These are phyloP conservation scores for Tetramorium simillimum DNA, from an alignment of 1,140 invertebrate genomes.

Conservation along the genomic window DNA sequence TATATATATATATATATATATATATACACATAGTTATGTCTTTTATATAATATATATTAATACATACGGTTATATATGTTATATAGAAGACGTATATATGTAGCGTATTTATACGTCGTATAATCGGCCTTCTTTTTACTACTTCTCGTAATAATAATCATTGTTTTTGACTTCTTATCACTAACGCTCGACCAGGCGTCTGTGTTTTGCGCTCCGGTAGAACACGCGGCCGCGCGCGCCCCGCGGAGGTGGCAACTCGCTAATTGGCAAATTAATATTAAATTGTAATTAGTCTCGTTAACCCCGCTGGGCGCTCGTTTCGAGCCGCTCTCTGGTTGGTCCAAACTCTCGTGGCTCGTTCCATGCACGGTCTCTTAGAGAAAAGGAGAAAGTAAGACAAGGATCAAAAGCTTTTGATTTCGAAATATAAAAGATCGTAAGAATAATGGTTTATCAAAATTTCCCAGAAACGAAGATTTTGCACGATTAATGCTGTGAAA, in stretches of 20 bases:
- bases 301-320: constrained; percentile 74
- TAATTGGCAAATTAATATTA: constrained; percentile 81
- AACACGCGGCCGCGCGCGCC: constrained; percentile 52
- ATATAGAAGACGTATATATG: not conserved
- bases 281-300: constrained; percentile 77
- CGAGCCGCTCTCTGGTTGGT: constrained; percentile 74
- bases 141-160: constrained; percentile 24
- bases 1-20: not conserved
- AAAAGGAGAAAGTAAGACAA: not conserved
- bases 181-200: constrained; percentile 30
- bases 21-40: not conserved
- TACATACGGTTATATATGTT: not conserved
- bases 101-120: constrained; percentile 19
- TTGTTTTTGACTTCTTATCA: constrained; percentile 41
- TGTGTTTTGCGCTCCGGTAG: constrained; percentile 52
- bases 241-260: constrained; percentile 66
- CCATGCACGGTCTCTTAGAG: not conserved
- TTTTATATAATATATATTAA: constrained; percentile 1
- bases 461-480: not conserved
- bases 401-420: not conserved
- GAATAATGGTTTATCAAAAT: not conserved
- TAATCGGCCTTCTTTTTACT: constrained; percentile 38
- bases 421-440: not conserved
- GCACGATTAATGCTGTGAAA: not conserved
- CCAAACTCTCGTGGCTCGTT: constrained; percentile 59